A percentile compares a stretch with the other conserved stretches of the same genome.
phyloP scores from a whole-genome alignment of 2,113 vertebrate species.

The Artemisiospiza belli region DNA sequence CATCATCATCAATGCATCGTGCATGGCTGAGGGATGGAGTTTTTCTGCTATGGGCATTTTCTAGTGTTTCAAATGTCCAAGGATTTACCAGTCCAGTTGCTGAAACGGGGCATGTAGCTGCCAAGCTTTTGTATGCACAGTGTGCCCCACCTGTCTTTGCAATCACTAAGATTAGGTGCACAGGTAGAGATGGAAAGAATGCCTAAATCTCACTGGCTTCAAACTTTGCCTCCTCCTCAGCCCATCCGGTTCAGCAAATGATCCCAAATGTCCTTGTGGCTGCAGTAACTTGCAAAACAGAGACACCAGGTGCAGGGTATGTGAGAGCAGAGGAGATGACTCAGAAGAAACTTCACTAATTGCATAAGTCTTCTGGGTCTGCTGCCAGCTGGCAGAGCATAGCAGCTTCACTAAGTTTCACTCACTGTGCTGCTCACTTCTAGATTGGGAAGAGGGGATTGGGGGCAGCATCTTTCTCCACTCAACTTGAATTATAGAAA shows the following conservation, averaged over 20 bases:
- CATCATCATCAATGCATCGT: accelerated
- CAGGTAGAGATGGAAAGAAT: not conserved
- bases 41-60: not conserved
- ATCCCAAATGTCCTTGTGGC: not conserved
- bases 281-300: not conserved
- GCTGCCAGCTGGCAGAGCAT: conserved; percentile 20
- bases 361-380: not conserved
- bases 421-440: not conserved
- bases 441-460: not conserved
- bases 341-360: conserved; percentile 4
- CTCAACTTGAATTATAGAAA: not conserved
- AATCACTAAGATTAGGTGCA: not conserved
- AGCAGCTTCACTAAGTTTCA: not conserved
- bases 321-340: not conserved
- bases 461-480: not conserved
- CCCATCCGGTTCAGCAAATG: not conserved
- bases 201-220: not conserved
- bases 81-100: not conserved
- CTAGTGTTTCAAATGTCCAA: not conserved
- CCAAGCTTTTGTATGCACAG: not conserved
- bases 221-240: not conserved
- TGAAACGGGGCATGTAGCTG: not conserved
- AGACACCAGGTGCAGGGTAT: not conserved
- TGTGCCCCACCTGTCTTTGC: not conserved
- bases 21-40: not conserved